Conservation (phyloP, 2,113 vertebrate genomes). For the Saccopteryx bilineata region DNA sequence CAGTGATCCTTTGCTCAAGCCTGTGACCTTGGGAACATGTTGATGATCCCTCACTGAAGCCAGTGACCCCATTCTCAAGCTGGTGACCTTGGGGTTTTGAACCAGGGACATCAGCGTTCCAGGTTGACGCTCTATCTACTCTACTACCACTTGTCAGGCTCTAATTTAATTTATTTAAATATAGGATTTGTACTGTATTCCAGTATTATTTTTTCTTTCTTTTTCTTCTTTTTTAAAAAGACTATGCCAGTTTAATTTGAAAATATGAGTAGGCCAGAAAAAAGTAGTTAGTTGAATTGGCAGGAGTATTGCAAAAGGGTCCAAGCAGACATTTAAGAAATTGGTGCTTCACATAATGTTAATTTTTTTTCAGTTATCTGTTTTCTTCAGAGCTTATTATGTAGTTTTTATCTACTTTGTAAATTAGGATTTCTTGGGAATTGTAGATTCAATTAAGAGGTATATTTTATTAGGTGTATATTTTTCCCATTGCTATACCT, state of each 20-base stretch:
- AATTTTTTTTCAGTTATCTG: background rate
- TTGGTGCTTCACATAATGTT: background rate
- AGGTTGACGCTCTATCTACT: no score
- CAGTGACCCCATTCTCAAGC: no score
- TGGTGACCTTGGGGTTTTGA: no score
- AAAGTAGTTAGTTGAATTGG: background rate
- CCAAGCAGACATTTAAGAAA: background rate
- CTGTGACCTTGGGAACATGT: no score
- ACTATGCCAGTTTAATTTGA: slow-evolving; percentile 17
- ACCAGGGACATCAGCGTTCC: no score
- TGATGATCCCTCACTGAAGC: no score
- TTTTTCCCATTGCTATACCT: background rate
- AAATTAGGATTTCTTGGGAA: slow-evolving; percentile 7
- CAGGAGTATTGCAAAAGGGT: background rate
- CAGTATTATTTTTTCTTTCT: background rate
- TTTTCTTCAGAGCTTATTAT: background rate
- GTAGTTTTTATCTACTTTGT: slow-evolving; percentile 46
- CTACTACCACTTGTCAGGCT: no score
- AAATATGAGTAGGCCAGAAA: background rate
- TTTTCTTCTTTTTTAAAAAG: background rate
- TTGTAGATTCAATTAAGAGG: slow-evolving; percentile 21
- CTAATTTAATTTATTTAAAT: background rate
- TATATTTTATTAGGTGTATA: background rate
- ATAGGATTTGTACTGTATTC: background rate
- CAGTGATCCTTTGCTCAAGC: no score